phyloP scores from a whole-genome alignment of 1,140 invertebrate genomes.

The Sesamia nonagrioides region DNA sequence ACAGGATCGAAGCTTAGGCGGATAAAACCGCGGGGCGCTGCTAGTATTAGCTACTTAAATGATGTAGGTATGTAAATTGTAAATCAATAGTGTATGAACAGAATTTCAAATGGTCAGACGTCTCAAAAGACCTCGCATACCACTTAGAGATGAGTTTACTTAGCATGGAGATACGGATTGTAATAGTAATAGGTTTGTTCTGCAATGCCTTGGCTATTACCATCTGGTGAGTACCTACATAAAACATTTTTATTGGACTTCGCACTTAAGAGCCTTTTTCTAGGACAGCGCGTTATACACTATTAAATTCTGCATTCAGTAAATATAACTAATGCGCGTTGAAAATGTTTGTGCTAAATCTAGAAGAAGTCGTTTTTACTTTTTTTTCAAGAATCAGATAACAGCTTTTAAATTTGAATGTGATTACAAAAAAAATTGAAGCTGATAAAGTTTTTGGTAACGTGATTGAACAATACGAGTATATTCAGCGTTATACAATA shows the following conservation, averaged over 20 bases:
- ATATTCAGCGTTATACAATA: no score
- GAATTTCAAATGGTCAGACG: conserved; percentile 1
- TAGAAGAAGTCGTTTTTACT: background rate
- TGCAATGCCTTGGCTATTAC: background rate
- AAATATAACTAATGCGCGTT: background rate
- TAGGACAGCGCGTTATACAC: background rate
- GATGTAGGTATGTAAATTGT: conserved; percentile 9
- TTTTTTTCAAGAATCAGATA: no score
- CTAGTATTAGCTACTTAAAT: conserved; percentile 26
- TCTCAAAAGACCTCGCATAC: conserved; percentile 3
- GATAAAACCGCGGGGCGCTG: no score
- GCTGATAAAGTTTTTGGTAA: no score
- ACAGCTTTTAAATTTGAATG: no score
- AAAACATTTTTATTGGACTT: conserved; percentile 14
- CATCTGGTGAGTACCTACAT: background rate
- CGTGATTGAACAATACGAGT: no score
- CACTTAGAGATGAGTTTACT: conserved; percentile 6
- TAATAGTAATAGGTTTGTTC: conserved; percentile 2
- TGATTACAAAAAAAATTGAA: no score
- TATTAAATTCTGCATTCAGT: background rate
- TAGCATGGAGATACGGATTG: conserved; percentile 2
- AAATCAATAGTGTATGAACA: conserved; percentile 14
- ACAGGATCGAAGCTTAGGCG: no score
- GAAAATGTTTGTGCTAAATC: background rate
- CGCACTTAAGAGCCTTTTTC: conserved; percentile 1